A percentile compares a stretch with the other conserved stretches of the same genome.
These are phyloP conservation scores for Sylvia borin DNA, from an alignment of 2,797 vertebrate species.

Conservation along the genomic window DNA sequence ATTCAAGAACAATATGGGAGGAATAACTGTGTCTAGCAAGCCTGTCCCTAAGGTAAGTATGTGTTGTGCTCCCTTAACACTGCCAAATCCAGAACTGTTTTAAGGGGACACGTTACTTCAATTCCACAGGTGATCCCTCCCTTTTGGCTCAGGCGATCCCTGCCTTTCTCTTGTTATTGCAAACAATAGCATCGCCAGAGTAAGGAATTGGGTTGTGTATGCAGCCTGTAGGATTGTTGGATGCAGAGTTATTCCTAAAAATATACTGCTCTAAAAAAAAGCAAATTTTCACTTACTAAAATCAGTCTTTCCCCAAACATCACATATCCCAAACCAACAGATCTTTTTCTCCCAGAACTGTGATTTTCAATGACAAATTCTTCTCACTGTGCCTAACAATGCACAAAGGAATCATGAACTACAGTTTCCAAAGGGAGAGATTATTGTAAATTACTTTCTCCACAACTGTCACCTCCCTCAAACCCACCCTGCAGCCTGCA, in stretches of 20 bases:
- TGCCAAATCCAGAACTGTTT: neutral
- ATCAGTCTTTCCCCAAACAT: neutral
- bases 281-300: neutral
- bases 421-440: neutral
- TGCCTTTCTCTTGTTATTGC: neutral
- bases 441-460: neutral
- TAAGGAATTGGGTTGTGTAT: neutral
- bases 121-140: neutral
- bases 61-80: neutral
- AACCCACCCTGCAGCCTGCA: neutral
- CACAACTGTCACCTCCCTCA: neutral
- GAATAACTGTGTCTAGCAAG: neutral
- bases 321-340: accelerated
- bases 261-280: neutral
- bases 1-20: neutral
- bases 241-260: neutral
- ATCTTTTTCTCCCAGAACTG: neutral
- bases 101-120: neutral
- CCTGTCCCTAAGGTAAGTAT: neutral
- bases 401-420: neutral
- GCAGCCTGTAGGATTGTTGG: neutral
- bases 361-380: neutral
- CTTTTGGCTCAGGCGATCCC: neutral
- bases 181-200: neutral
- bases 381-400: neutral